These are phyloP conservation scores for Serranus cabrilla DNA, from an alignment of 2,797 vertebrate genomes.

Conservation along the genomic window DNA sequence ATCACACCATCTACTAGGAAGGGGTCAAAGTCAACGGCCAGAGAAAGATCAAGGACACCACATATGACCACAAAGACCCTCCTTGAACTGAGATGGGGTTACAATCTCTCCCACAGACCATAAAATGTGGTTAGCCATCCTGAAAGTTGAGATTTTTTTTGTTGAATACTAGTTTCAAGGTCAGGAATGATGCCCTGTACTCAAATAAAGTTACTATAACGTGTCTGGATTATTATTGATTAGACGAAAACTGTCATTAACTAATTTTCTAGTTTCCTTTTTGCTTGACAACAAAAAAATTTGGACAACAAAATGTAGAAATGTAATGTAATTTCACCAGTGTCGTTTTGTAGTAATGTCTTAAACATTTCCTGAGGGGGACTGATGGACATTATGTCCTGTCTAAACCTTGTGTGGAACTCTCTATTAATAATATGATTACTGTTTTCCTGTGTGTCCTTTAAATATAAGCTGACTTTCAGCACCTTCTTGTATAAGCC, in stretches of 20 bases:
- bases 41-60: conserved; percentile 12
- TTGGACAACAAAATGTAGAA: background rate
- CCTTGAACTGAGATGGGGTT: background rate
- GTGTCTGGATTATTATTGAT: too few species aligned
- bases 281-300: conserved; percentile 2
- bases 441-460: too few species aligned
- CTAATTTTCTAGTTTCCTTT: background rate
- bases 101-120: conserved; percentile 1
- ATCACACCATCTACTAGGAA: background rate
- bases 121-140: conserved; percentile 7
- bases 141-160: conserved; percentile 9
- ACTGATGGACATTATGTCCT: too few species aligned
- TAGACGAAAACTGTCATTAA: background rate
- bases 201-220: background rate
- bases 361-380: background rate
- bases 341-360: conserved; percentile 4
- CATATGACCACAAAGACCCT: background rate
- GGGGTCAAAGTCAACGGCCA: conserved; percentile 3
- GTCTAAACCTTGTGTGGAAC: too few species aligned
- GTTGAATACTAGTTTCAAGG: background rate
- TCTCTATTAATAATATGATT: too few species aligned
- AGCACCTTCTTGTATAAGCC: too few species aligned
- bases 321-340: background rate
- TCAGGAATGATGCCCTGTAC: background rate
- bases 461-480: too few species aligned